Percentiles rank a stretch among this genome's conserved stretches.
Conservation (phyloP, 2,113 vertebrate species). For the Gorilla gorilla region DNA sequence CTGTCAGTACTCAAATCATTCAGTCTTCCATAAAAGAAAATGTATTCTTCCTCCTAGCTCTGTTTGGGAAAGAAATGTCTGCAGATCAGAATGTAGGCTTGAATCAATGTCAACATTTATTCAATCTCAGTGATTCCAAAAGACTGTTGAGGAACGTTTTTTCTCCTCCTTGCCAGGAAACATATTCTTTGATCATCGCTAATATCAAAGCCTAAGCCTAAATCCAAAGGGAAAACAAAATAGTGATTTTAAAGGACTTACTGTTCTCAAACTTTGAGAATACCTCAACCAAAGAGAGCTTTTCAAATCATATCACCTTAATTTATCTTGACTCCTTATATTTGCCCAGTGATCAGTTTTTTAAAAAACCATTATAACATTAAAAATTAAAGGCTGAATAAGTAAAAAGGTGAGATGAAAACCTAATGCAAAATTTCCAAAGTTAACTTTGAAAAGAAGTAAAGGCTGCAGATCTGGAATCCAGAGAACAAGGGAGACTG, state of each 20-base stretch:
- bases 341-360: background rate
- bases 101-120: background rate
- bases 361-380: background rate
- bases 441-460: background rate
- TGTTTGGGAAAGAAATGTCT: background rate
- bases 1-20: background rate
- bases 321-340: background rate
- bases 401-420: background rate
- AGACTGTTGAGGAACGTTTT: background rate
- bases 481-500: background rate
- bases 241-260: background rate
- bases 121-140: background rate
- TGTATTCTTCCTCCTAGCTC: background rate
- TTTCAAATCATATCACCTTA: slow-evolving; percentile 8
- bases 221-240: background rate
- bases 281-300: background rate
- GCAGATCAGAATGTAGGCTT: background rate
- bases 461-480: background rate
- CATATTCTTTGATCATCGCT: background rate
- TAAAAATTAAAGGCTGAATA: background rate
- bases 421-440: background rate
- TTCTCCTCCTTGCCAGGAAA: background rate
- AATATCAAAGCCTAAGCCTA: background rate
- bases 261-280: background rate
- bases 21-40: background rate